A percentile compares a stretch with the other conserved stretches of the same genome.
phyloP scores from a whole-genome alignment of 2,113 vertebrate genomes.

The Notiomystis cincta region DNA sequence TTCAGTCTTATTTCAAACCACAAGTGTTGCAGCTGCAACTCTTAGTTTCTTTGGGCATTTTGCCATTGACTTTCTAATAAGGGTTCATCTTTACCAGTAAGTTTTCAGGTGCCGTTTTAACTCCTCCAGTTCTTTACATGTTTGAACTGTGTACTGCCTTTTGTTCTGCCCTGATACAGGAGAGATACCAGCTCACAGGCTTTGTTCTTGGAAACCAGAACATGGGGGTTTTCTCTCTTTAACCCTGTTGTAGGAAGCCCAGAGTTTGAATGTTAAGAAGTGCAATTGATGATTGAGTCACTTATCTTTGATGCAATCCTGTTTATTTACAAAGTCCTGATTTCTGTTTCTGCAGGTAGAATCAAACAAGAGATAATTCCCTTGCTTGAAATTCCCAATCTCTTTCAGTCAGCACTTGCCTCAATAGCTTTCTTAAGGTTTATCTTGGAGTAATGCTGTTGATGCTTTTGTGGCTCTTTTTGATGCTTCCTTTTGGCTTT shows the following conservation, averaged over 20 bases:
- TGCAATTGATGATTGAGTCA: slow-evolving; percentile 44
- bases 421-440: slow-evolving; percentile 14
- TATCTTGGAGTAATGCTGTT: slow-evolving; percentile 35
- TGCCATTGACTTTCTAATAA: slow-evolving; percentile 36
- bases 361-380: slow-evolving; percentile 30
- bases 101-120: slow-evolving; percentile 46
- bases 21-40: slow-evolving; percentile 19
- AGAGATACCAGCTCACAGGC: background rate
- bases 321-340: slow-evolving; percentile 46
- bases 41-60: slow-evolving; percentile 20
- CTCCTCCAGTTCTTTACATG: slow-evolving; percentile 28
- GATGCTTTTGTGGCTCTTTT: slow-evolving; percentile 48
- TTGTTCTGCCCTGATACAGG: slow-evolving; percentile 37
- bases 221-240: background rate
- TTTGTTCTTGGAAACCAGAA: slow-evolving; percentile 50
- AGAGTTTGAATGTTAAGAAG: background rate
- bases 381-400: background rate
- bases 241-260: background rate
- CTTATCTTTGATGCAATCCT: slow-evolving; percentile 53
- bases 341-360: slow-evolving; percentile 33
- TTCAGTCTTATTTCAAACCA: slow-evolving; percentile 12
- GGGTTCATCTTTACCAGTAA: background rate
- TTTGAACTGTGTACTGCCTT: slow-evolving; percentile 19
- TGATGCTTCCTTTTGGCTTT: slow-evolving; percentile 51
- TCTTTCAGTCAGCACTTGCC: background rate